Conservation (phyloP, 2,888 invertebrate species). For the Volucella bombylans region DNA sequence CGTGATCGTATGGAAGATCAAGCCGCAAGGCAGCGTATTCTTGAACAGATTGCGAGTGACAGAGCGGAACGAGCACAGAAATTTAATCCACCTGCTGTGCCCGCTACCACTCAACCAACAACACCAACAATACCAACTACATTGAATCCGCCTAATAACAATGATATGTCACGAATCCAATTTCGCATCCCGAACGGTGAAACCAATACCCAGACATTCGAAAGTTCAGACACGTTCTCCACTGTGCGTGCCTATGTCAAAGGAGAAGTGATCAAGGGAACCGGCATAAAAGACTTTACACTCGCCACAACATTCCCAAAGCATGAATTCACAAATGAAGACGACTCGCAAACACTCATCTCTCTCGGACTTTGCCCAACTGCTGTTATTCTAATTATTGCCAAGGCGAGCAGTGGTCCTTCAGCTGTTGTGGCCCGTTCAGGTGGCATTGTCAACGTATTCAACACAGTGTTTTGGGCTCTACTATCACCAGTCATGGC, state of each 20-base stretch:
- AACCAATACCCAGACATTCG: slow-evolving; percentile 88
- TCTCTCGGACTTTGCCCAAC: slow-evolving; percentile 92
- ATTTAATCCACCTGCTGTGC: slow-evolving; percentile 75
- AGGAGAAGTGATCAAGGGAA: slow-evolving; percentile 77
- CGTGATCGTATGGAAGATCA: slow-evolving; percentile 90
- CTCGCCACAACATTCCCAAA: slow-evolving; percentile 94
- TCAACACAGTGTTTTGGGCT: slow-evolving; percentile 80
- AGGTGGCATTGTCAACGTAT: slow-evolving; percentile 77
- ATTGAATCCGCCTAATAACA: slow-evolving; percentile 61
- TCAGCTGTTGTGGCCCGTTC: slow-evolving; percentile 75
- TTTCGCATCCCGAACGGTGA: slow-evolving; percentile 93
- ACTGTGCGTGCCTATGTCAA: slow-evolving; percentile 83
- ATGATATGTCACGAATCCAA: slow-evolving; percentile 88
- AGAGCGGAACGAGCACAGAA: slow-evolving; percentile 86
- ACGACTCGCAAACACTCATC: slow-evolving; percentile 93
- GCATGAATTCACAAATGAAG: slow-evolving; percentile 91
- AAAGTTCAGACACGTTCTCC: slow-evolving; percentile 86
- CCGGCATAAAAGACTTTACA: slow-evolving; percentile 85
- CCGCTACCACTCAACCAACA: slow-evolving; percentile 70
- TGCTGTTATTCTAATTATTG: slow-evolving; percentile 85
- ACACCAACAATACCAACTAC: slow-evolving; percentile 72
- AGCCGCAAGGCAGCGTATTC: slow-evolving; percentile 89
- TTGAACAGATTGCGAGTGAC: slow-evolving; percentile 93
- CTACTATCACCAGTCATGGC: slow-evolving; percentile 79
- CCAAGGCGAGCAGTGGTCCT: slow-evolving; percentile 73